Evolutionary conservation across 2,888 invertebrate species (phyloP), one percentile per base, ranked within the genome.

Genomic region (Athripsodes cinereus): DNA sequence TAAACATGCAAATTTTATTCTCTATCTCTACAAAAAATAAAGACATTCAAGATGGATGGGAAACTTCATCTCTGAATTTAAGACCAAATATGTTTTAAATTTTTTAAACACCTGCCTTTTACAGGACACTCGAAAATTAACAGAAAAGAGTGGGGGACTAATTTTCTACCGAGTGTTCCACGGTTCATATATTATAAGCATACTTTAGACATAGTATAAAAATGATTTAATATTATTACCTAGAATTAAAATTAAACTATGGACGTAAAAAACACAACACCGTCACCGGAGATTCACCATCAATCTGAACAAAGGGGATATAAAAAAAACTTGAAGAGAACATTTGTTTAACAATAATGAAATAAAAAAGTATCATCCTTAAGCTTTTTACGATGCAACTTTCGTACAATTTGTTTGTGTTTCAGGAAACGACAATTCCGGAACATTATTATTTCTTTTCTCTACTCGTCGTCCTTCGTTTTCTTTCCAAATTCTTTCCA

Each of bases 401-500:
- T 57, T 10, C 6, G 21, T 47, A 31, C 52, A 44, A 57, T 57
- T 57, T 52, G 44, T 57, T 51, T 57, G 21, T 55, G 52, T 57
- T 46, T 31, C 20, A 6, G 19, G 31, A 44, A 26, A 31, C 20
- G 49, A 20, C 20, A 47, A 47, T 20, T 47, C 40, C 16, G 40
- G 21, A 47, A 47, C 13, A 53, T 50, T 59, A 31, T 52, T 55
- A 21, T 53, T 57, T 34, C 26, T 26, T 21, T 26, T 16, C 19
- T 46, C 22, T 16, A 18, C n/a, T 52, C 22, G 20, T 40, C 40
- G 13, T 40, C 19, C 47, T 19, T 8, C 13, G 47, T 20, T 47
- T 47, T 21, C 47, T 47, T 47, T 47, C 47, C 47, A 13, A 47
- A 60, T 60, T 60, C 60, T 55, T 62, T 62, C 62, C 56, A 62